Conservation (phyloP, 2,113 vertebrate species). For the Stegostoma tigrinum region DNA sequence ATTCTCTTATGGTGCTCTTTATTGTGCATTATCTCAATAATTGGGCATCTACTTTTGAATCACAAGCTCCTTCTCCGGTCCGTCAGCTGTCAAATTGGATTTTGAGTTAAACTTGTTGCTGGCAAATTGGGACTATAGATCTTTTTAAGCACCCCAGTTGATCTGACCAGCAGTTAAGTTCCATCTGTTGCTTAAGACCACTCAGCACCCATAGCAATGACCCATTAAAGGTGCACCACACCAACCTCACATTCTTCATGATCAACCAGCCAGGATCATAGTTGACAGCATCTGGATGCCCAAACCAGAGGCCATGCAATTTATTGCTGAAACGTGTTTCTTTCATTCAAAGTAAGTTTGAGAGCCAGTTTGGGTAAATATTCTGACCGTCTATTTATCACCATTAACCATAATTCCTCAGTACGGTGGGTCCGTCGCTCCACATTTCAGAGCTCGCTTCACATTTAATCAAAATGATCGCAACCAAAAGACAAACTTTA, state of each 20-base stretch:
- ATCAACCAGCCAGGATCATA: not conserved
- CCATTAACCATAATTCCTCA: not conserved
- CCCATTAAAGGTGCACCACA: not conserved
- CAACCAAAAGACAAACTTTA: not conserved
- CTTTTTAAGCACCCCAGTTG: too few species aligned
- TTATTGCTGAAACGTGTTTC: not conserved
- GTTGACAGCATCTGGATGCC: not conserved
- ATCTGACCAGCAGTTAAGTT: not conserved
- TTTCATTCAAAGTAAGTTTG: not conserved
- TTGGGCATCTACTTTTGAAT: not conserved
- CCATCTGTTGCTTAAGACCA: not conserved
- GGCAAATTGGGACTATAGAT: not conserved
- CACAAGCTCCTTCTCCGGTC: not conserved
- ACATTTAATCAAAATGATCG: not conserved
- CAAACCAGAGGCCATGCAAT: too few species aligned
- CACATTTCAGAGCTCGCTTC: not conserved
- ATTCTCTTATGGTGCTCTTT: not conserved
- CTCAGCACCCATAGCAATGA: not conserved
- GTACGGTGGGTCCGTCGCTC: not conserved
- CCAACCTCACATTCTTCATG: not conserved
- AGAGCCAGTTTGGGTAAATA: not conserved
- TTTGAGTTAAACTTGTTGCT: not conserved
- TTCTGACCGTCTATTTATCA: not conserved
- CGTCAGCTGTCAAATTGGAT: not conserved
- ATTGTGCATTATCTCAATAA: not conserved